phyloP scores from a whole-genome alignment of 2,797 vertebrate species.

The Xiphorhynchus erythropygius region DNA sequence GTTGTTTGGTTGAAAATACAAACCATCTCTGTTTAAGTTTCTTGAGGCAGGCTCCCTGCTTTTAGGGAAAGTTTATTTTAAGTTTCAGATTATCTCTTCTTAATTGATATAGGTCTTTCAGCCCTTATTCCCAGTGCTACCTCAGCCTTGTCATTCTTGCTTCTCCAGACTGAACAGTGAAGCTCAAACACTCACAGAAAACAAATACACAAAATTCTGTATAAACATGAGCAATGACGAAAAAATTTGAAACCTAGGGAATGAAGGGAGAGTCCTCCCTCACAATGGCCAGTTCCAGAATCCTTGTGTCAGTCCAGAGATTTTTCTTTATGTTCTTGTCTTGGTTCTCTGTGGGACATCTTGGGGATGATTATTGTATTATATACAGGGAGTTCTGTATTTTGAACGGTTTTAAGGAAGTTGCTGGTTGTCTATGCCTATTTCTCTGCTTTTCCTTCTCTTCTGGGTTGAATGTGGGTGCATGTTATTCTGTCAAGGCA shows the following conservation, averaged over 20 bases:
- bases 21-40: not conserved
- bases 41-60: not conserved
- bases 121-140: not conserved
- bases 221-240: not conserved
- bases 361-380: not conserved
- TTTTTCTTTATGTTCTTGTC: not conserved
- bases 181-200: not conserved
- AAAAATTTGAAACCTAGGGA: not conserved
- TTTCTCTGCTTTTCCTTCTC: not conserved
- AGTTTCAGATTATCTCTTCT: not conserved
- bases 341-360: not conserved
- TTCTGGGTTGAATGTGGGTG: not conserved
- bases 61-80: not conserved
- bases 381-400: not conserved
- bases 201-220: not conserved
- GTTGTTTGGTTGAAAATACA: not conserved
- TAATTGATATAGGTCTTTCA: not conserved
- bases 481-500: accelerated
- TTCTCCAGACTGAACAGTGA: not conserved
- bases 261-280: not conserved
- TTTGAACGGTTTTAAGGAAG: not conserved
- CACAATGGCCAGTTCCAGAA: not conserved
- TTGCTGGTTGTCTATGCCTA: not conserved
- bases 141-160: not conserved
- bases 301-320: not conserved